Evolutionary conservation across 2,797 vertebrate species (phyloP), one percentile per base, ranked within the genome.

Genomic region (Kryptopterus vitreolus): DNA sequence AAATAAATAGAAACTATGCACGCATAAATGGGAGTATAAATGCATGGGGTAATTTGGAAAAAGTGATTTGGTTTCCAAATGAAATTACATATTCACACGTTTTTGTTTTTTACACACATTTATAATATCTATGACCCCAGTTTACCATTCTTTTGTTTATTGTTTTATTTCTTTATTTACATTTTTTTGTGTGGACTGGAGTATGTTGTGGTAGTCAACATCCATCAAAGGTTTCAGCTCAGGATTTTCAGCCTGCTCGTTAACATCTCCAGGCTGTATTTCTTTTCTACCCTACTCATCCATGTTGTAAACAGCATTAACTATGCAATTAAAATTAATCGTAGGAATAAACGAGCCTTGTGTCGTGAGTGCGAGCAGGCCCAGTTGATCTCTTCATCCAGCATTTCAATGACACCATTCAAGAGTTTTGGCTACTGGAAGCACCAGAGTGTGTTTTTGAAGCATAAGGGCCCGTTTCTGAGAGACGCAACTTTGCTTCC

Each of bases 271-370:
- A 72, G 81, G 78, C 50, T 5, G 76, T 72, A n/a, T 70, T 43
- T 52, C 31, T 72, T 86, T 81, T 79, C 11, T 65, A 35, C 65
- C 77, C 78, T 80, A 80, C 86, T 88, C 83, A 87, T 65, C 75
- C 74, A 33, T 72, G 66, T 81, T 82, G 86, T 86, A 88, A 88
- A 88, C 82, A 84, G 69, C 84, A 85, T 88, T 87, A 85, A 79
- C 79, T 68, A 69, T 79, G 82, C 87, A 86, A 88, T 87, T 87
- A 86, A 87, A 86, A 88, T 69, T 74, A 83, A 85, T 88, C 76
- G 73, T 70, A 33, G 61, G 76, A 79, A 84, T 86, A 82, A 87
- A 85, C 79, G 69, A 81, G 68, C 74, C 77, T 83, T 83, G 81
- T 66, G 46, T 83, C 71, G 74, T 80, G 74, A 76, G 63, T 48